These are phyloP conservation scores for Drosophila dives DNA, from an alignment of 2,888 invertebrate genomes.

Conservation along the genomic window DNA sequence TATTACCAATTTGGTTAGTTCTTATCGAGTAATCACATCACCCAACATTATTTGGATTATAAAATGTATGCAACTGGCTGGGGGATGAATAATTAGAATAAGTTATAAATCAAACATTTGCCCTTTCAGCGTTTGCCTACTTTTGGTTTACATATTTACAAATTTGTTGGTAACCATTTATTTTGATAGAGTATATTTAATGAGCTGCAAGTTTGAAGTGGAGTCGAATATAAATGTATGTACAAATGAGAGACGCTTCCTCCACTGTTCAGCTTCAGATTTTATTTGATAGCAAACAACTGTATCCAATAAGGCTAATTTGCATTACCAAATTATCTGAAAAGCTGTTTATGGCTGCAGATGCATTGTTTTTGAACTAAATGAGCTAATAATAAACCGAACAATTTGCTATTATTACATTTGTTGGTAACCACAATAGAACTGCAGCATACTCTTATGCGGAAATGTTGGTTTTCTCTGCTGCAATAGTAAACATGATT, in stretches of 20 bases:
- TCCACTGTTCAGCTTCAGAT: background rate
- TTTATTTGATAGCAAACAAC: background rate
- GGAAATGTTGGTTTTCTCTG: conserved; percentile 1
- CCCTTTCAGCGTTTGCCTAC: background rate
- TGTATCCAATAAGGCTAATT: conserved; percentile 4
- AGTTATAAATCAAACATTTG: background rate
- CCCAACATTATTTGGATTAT: background rate
- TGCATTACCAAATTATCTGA: background rate
- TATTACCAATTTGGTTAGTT: conserved; percentile 35
- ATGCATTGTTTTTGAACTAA: background rate
- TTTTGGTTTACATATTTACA: background rate
- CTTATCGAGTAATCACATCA: conserved; percentile 2
- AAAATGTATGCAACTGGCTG: background rate
- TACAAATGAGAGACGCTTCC: background rate
- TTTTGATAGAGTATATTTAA: background rate
- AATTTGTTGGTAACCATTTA: background rate
- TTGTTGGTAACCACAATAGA: conserved; percentile 52
- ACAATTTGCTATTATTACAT: conserved; percentile 63
- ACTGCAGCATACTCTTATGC: conserved; percentile 50
- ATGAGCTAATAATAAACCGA: conserved; percentile 49
- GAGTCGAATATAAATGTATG: background rate
- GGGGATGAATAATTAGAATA: background rate
- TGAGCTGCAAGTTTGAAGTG: background rate
- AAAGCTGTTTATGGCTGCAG: background rate
- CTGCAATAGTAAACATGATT: conserved; percentile 52